Conservation (phyloP, 2,797 vertebrate species). For the Pitangus sulphuratus region DNA sequence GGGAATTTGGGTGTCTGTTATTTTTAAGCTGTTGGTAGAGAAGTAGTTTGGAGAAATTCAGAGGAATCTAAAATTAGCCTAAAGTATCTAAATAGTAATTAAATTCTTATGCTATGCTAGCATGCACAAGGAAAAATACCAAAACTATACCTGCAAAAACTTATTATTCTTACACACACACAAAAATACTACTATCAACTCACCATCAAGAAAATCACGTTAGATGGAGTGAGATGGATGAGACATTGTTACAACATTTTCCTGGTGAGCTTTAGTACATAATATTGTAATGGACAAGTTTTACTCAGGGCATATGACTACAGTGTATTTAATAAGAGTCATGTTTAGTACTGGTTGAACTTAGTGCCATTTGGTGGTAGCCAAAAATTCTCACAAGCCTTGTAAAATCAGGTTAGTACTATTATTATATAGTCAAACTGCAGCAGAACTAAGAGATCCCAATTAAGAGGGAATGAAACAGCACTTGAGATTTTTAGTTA, state of each 20-base stretch:
- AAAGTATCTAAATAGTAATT: background rate
- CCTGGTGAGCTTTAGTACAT: background rate
- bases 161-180: background rate
- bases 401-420: background rate
- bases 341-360: background rate
- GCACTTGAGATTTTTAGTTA: background rate
- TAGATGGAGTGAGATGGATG: background rate
- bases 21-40: background rate
- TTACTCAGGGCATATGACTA: background rate
- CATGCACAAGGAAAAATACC: background rate
- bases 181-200: background rate
- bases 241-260: background rate
- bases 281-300: background rate
- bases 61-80: background rate
- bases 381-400: background rate
- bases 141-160: background rate
- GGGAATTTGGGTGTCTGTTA: background rate
- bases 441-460: background rate
- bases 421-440: background rate
- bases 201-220: background rate
- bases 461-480: background rate
- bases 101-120: background rate
- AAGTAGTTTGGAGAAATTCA: background rate
- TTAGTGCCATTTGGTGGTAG: background rate
- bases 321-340: background rate